phyloP scores from a whole-genome alignment of 2,113 vertebrate genomes.

The Brienomyrus brachyistius region DNA sequence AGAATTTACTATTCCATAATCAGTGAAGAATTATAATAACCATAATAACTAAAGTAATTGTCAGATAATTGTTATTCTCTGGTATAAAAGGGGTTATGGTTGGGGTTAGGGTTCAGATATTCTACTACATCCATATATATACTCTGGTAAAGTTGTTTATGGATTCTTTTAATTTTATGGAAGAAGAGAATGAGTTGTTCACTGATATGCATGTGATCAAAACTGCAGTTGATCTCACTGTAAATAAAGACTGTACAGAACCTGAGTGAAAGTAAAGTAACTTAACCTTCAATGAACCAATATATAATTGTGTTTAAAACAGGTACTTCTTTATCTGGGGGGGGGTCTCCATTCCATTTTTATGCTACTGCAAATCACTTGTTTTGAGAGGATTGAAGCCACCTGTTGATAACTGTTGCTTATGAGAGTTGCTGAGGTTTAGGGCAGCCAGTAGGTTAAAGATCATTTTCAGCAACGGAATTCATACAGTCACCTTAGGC shows the following conservation, averaged over 20 bases:
- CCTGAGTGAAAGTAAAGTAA: neutral
- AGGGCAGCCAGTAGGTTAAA: neutral
- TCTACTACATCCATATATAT: neutral
- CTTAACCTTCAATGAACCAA: neutral
- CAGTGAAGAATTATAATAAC: slow-evolving; percentile 8
- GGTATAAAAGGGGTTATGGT: neutral
- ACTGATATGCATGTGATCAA: neutral
- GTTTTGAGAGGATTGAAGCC: neutral
- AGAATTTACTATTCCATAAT: slow-evolving; percentile 14
- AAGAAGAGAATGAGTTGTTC: neutral
- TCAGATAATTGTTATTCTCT: neutral
- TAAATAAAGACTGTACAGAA: neutral
- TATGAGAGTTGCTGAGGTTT: neutral
- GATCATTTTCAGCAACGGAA: neutral
- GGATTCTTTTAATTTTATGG: neutral
- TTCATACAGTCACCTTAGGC: neutral
- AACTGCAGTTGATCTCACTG: neutral
- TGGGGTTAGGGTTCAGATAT: neutral
- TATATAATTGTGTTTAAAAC: neutral
- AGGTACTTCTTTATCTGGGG: neutral
- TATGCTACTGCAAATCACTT: neutral
- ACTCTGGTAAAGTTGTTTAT: neutral
- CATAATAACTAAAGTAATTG: neutral
- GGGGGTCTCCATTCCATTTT: neutral
- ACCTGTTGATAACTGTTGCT: neutral